Base-by-base conservation (phyloP, 1,140 invertebrate species). In the Nylanderia fulva region DNA sequence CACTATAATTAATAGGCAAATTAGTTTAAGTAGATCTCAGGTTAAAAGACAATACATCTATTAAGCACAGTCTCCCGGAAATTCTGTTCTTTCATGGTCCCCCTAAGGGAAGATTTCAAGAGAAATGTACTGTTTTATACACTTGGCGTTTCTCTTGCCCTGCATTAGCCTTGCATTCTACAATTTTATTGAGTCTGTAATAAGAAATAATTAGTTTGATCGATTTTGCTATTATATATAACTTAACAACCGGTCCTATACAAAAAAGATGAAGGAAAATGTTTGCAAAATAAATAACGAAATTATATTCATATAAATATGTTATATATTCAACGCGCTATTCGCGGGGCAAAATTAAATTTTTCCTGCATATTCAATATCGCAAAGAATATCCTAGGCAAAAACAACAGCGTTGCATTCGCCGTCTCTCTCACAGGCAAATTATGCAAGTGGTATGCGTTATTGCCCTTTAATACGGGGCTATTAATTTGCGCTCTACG, bases 401-500 rank as follows among this genome's bases (percentile, higher is more conserved):
- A 72, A 72, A 60, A 29, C 45, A 18, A 13, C 42, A 24, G 33
- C 21, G 48, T 36, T n/a, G 29, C 64, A n/a, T 80, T 56, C 21
- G 0, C 15, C 33, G 33, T 42, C 48, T 80, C 13, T 36, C 21
- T 66, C 48, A 18, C 36, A 29, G 9, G 52, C 11, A 72, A 82
- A 72, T 82, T 85, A 85, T 79, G 61, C 74, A 66, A 76, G 82
- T 87, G 58, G 42, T 68, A 45, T 29, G 42, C 72, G 52, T 90
- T 86, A 90, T 90, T 90, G 71, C 82, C 64, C 39, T 85, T 87
- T 90, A 90, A 90, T 87, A 75, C 36, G 36, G 45, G 56, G 86
- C 85, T 90, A 91, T 91, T 91, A 91, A 91, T 91, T 90, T 75
- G 52, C 82, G 84, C 77, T 86, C 72, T 74, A 88, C 71, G 84